Evolutionary conservation across 2,797 vertebrate species (phyloP).

Genomic region (Xyrichtys novacula): DNA sequence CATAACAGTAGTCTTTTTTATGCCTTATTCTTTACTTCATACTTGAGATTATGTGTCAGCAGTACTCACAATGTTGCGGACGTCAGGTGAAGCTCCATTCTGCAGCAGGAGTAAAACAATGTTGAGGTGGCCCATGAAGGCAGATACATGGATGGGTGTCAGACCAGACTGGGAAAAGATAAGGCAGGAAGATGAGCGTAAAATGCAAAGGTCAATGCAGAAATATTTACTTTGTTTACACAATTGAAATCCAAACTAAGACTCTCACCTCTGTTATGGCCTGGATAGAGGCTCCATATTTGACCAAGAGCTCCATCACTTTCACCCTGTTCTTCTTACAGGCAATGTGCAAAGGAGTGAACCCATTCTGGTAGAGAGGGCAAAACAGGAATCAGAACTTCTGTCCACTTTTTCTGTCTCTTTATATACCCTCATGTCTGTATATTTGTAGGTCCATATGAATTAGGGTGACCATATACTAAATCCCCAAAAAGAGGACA

Average conservation of each 20-base stretch:
- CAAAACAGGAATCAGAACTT: not conserved
- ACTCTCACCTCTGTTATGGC: conserved; percentile 95
- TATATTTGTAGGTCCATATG: not conserved
- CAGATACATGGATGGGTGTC: conserved; percentile 97
- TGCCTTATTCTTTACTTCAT: not conserved
- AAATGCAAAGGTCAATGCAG: not conserved
- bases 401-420: too few relatives aligned
- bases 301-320: conserved; percentile 98
- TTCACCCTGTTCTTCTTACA: conserved; percentile 99
- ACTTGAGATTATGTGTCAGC: not conserved
- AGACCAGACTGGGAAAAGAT: conserved; percentile 90
- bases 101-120: conserved; percentile 98
- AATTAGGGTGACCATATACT: too few relatives aligned
- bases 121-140: conserved; percentile 99
- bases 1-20: not conserved
- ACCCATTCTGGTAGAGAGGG: conserved; percentile 90
- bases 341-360: conserved; percentile 99
- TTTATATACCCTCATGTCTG: too few relatives aligned
- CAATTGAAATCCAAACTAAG: not conserved
- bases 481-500: too few relatives aligned
- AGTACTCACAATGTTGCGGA: conserved; percentile 96
- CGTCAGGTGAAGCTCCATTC: conserved; percentile 97
- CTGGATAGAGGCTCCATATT: conserved; percentile 98
- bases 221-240: not conserved
- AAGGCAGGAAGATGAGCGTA: not conserved